Conservation (phyloP, 2,888 invertebrate genomes). For the Andricus quercusramuli region DNA sequence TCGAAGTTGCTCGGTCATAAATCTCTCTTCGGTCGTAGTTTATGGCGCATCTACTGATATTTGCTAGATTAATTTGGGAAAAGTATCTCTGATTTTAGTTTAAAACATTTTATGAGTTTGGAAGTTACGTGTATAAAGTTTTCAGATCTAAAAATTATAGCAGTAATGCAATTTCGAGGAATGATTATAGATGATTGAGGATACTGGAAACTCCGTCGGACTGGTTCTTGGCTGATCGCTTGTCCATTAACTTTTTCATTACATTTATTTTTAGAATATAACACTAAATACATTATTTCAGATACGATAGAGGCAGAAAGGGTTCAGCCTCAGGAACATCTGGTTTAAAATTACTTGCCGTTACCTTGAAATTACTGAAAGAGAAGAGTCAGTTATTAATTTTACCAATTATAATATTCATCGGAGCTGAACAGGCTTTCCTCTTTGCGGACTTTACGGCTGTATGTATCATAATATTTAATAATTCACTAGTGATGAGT, state of each 20-base stretch:
- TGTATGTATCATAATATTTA: slow-evolving; percentile 78
- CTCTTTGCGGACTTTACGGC: slow-evolving; percentile 91
- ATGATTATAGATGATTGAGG: slow-evolving; percentile 43
- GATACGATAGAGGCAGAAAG: slow-evolving; percentile 82
- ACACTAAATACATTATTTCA: slow-evolving; percentile 62
- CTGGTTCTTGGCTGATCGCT: slow-evolving; percentile 57
- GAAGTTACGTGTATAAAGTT: not conserved
- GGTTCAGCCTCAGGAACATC: slow-evolving; percentile 83
- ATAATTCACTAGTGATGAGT: no score
- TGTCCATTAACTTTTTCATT: not conserved
- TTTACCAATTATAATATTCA: slow-evolving; percentile 94
- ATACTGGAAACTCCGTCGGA: slow-evolving; percentile 57
- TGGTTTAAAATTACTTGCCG: slow-evolving; percentile 85
- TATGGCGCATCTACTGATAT: no score
- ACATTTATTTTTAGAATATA: no score
- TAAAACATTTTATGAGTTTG: slow-evolving; percentile 25
- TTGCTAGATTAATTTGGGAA: no score
- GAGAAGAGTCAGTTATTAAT: slow-evolving; percentile 91
- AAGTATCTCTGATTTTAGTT: not conserved
- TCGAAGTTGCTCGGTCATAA: no score
- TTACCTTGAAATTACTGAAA: slow-evolving; percentile 88
- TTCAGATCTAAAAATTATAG: not conserved
- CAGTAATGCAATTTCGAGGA: slow-evolving; percentile 20
- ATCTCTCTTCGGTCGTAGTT: no score
- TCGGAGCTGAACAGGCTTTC: slow-evolving; percentile 96